phyloP scores from a whole-genome alignment of 2,888 invertebrate genomes.

The Patella depressa region DNA sequence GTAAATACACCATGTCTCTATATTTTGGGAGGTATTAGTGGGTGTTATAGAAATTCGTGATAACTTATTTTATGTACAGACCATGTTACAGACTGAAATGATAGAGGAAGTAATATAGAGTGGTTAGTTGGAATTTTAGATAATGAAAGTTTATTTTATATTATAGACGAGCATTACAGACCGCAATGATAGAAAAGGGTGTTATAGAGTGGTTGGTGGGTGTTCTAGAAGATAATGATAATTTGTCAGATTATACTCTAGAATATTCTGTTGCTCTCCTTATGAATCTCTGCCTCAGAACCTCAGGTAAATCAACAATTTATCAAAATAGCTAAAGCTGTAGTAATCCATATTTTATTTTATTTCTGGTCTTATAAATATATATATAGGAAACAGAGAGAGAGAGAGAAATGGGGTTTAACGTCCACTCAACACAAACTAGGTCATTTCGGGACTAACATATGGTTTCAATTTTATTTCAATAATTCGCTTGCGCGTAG shows the following conservation, averaged over 20 bases:
- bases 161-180: slow-evolving; percentile 74
- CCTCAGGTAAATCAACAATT: slow-evolving; percentile 69
- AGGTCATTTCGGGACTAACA: no score
- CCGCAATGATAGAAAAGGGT: slow-evolving; percentile 77
- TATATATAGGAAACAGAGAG: no score
- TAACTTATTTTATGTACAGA: background rate
- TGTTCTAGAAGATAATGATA: slow-evolving; percentile 73
- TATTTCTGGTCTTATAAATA: no score
- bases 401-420: no score
- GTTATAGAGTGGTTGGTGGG: slow-evolving; percentile 77
- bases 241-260: slow-evolving; percentile 75
- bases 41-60: background rate
- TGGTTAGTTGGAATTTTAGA: background rate
- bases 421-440: no score
- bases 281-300: slow-evolving; percentile 79
- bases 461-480: no score
- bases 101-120: background rate
- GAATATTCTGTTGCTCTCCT: slow-evolving; percentile 80
- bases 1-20: no score
- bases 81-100: background rate
- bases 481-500: no score
- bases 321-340: no score
- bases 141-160: background rate
- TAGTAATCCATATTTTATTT: no score
- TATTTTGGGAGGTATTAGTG: background rate